Evolutionary conservation across 1,140 invertebrate species (phyloP).

Genomic region (Drosophila arizonae): DNA sequence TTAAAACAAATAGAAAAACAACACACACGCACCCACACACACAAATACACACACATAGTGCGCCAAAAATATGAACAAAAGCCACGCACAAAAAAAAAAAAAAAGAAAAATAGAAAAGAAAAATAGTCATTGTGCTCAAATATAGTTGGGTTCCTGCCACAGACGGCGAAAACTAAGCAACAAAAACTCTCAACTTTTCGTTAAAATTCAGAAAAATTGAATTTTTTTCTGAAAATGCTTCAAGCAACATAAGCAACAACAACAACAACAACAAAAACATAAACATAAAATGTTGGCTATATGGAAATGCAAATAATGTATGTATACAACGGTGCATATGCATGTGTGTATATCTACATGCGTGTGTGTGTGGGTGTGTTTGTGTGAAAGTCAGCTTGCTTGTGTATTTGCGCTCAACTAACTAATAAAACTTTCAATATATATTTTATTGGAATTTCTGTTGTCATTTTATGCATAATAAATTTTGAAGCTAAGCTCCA

Average conservation of each 20-base stretch:
- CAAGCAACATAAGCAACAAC: constrained; percentile 21
- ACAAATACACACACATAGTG: neutral
- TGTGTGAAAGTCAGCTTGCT: constrained; percentile 7
- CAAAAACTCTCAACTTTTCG: constrained; percentile 65
- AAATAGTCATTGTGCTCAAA: constrained; percentile 25
- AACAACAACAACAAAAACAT: constrained; percentile 40
- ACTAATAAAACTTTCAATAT: constrained; percentile 78
- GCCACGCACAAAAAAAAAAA: constrained; percentile 10
- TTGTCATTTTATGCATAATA: constrained; percentile 74
- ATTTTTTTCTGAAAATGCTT: constrained; percentile 55
- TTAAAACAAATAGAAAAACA: constrained; percentile 74
- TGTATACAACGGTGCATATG: constrained; percentile 4
- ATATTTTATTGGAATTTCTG: constrained; percentile 75
- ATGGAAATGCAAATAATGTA: constrained; percentile 50
- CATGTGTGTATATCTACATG: neutral
- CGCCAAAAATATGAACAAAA: constrained; percentile 62
- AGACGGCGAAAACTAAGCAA: constrained; percentile 31
- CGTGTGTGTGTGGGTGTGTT: neutral
- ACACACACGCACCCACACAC: constrained; percentile 13
- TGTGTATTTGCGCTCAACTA: neutral
- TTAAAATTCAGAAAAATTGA: constrained; percentile 76
- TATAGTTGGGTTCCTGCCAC: constrained; percentile 39
- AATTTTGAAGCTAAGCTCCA: constrained; percentile 49
- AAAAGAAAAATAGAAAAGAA: constrained; percentile 28
- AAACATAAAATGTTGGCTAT: constrained; percentile 51